Evolutionary conservation across 2,888 invertebrate species (phyloP), one percentile per base, ranked within the genome.

Genomic region (Eilema sororculum): DNA sequence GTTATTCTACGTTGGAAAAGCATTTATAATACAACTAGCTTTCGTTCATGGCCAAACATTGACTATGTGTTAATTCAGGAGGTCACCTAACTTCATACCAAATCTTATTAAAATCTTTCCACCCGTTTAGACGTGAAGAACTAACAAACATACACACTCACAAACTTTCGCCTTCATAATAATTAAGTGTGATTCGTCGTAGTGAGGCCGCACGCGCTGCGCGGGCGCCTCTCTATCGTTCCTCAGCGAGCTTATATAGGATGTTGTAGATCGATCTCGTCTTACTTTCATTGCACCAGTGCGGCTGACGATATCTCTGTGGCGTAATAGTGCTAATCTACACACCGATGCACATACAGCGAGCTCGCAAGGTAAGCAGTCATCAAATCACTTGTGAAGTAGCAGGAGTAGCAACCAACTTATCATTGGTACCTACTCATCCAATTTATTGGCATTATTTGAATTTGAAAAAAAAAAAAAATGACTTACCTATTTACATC

Each of bases 211-310:
- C 80, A 79, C 73, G 22, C 68, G 71, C 72, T 63, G 72, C 65
- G 65, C 80, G 64, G 81, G 66, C 75, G 78, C 78, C 77, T 68
- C 68, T 73, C 67, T 60, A 73, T 73, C 69, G 74, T 74, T 73
- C 73, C 67, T 73, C 68, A 33, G 76, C 80, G 80, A 87, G 90
- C 86, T 91, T 92, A 92, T 89, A 92, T 87, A 89, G 84, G 81
- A 80, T 82, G 86, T 78, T 71, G 81, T 72, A 28, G 76, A 63
- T 68, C 67, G 71, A 69, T 79, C 78, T 83, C 84, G 74, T 87
- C 82, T 87, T 85, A 90, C 91, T 92, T 91, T 91, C 91, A 77
- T 90, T 83, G 78, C 81, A 77, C 72, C 68, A 63, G 82, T 77
- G 77, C 46, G 52, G 24, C 70, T 69, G 71, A 76, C 78, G 75